A percentile compares a stretch with the other conserved stretches of the same genome.
phyloP scores from a whole-genome alignment of 2,888 invertebrate species.

The Sinotaia quadrata region DNA sequence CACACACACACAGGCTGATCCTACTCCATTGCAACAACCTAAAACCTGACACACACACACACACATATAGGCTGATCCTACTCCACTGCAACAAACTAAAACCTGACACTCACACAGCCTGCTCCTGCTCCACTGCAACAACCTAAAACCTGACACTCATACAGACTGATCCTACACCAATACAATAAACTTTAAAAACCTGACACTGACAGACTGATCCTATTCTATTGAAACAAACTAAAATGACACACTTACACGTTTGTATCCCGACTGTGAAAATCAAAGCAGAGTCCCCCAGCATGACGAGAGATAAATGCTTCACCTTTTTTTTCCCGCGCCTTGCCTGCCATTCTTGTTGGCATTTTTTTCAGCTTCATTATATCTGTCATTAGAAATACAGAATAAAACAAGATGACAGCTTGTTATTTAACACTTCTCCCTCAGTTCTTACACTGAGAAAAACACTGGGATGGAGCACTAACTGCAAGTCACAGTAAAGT shows the following conservation, averaged over 20 bases:
- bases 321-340: constrained; percentile 66
- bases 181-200: too few relatives aligned
- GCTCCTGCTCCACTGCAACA: too few relatives aligned
- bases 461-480: background rate
- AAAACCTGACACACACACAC: too few relatives aligned
- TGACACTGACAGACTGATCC: too few relatives aligned
- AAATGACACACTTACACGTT: constrained; percentile 65
- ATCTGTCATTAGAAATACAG: constrained; percentile 52
- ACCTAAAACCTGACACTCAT: too few relatives aligned
- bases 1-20: too few relatives aligned
- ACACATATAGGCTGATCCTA: too few relatives aligned
- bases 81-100: too few relatives aligned
- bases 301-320: constrained; percentile 71
- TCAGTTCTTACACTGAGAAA: background rate
- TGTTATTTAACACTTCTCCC: background rate
- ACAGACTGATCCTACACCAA: too few relatives aligned
- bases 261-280: constrained; percentile 66
- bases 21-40: too few relatives aligned
- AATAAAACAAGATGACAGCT: background rate
- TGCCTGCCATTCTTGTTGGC: constrained; percentile 60
- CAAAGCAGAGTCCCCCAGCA: constrained; percentile 71
- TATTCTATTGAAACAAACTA: too few relatives aligned
- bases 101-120: too few relatives aligned
- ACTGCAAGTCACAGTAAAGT: background rate
- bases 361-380: constrained; percentile 71